A percentile compares a stretch with the other conserved stretches of the same genome.
Conservation (phyloP, 2,797 vertebrate species). For the Falco naumanni region DNA sequence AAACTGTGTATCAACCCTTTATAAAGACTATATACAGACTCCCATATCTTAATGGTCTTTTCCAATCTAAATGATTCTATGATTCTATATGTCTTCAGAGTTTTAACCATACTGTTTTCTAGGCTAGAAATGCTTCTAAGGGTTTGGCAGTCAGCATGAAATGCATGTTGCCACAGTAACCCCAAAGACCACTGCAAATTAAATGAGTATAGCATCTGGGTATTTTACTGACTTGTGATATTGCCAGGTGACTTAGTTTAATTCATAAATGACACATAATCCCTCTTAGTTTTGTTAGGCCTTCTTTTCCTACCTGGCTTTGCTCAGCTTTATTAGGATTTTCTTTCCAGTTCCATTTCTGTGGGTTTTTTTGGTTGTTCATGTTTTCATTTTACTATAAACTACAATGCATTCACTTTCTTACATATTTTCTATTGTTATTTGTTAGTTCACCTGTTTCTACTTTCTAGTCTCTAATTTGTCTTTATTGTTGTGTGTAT, state of each 20-base stretch:
- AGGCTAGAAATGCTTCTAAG: background rate
- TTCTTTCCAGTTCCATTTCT: background rate
- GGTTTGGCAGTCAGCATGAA: background rate
- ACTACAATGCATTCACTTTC: background rate
- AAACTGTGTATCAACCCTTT: background rate
- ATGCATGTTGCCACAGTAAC: background rate
- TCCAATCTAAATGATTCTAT: background rate
- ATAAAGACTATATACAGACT: background rate
- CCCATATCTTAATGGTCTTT: background rate
- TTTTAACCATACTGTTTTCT: background rate
- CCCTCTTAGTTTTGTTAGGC: background rate
- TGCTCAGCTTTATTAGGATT: background rate
- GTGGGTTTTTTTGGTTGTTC: background rate
- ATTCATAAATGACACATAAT: background rate
- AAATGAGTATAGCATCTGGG: background rate
- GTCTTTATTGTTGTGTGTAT: background rate
- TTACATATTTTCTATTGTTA: background rate
- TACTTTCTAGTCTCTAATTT: background rate
- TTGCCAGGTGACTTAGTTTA: background rate
- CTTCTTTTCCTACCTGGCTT: background rate
- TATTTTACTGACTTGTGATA: background rate
- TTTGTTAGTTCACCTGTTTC: background rate
- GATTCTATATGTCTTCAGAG: background rate
- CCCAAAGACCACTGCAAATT: background rate
- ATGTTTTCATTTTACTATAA: background rate